A percentile compares a stretch with the other conserved stretches of the same genome.
Conservation (phyloP, 1,140 invertebrate genomes). For the Chironomus tepperi region DNA sequence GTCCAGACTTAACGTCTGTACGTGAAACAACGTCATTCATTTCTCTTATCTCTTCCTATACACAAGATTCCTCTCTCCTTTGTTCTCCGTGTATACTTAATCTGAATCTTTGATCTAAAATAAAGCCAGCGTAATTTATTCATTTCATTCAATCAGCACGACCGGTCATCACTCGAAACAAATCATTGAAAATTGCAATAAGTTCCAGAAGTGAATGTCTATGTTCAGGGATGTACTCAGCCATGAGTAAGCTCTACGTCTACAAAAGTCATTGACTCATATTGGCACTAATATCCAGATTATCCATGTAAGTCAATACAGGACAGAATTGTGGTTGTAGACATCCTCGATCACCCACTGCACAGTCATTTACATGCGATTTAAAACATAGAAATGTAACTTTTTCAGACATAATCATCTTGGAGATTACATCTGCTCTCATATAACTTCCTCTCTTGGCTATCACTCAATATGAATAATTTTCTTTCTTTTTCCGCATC, state of each 20-base stretch:
- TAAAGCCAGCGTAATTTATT: background rate
- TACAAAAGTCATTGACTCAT: too few species aligned
- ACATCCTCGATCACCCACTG: too few species aligned
- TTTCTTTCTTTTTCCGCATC: too few species aligned
- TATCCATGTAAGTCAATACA: too few species aligned
- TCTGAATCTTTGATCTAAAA: background rate
- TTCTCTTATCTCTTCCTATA: too few species aligned
- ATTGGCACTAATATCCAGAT: too few species aligned
- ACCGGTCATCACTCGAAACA: background rate
- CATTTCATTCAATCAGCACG: constrained; percentile 12
- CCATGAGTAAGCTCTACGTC: too few species aligned
- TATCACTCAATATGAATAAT: background rate
- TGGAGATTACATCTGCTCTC: too few species aligned
- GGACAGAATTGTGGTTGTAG: too few species aligned
- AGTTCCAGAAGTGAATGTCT: background rate
- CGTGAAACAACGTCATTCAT: background rate
- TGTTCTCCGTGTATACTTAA: background rate
- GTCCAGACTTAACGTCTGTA: background rate
- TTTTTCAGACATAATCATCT: too few species aligned
- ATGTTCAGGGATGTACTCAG: background rate
- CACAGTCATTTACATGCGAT: too few species aligned
- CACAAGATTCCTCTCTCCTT: background rate
- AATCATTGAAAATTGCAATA: background rate
- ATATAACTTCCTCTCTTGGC: background rate
- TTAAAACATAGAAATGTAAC: too few species aligned